Evolutionary conservation across 2,888 invertebrate species (phyloP).

Genomic region (Trichacis sp.): DNA sequence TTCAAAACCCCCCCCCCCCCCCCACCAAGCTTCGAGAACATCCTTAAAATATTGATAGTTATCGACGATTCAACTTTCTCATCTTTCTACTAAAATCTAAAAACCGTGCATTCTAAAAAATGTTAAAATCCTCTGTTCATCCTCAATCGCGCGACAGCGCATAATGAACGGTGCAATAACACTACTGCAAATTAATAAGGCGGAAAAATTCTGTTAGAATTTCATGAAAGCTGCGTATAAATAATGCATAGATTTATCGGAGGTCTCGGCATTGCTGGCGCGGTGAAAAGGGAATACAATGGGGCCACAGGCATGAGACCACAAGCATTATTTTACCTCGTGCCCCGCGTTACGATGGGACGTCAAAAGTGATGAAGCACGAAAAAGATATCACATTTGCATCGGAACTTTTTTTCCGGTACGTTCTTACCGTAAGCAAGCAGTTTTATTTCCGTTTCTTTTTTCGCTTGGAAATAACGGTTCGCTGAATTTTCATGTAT

Average conservation of each 20-base stretch:
- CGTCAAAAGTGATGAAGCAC: constrained; percentile 43
- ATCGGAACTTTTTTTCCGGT: constrained; percentile 22
- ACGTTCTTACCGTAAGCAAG: not conserved
- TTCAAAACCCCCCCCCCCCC: too few relatives aligned
- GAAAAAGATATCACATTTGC: constrained; percentile 44
- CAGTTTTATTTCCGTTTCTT: constrained; percentile 11
- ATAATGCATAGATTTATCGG: constrained; percentile 41
- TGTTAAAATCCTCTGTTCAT: too few relatives aligned
- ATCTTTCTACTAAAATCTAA: too few relatives aligned
- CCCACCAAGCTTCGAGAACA: too few relatives aligned
- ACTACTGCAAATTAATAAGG: constrained; percentile 38
- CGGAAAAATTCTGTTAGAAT: constrained; percentile 37
- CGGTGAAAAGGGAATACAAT: constrained; percentile 36
- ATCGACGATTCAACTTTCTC: too few relatives aligned
- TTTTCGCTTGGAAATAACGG: too few relatives aligned
- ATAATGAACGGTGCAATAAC: constrained; percentile 5
- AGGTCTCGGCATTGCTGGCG: constrained; percentile 36
- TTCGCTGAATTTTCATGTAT: too few relatives aligned
- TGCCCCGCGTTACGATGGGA: constrained; percentile 17
- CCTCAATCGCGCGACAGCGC: not conserved
- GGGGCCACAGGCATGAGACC: constrained; percentile 29
- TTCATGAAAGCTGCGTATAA: constrained; percentile 34
- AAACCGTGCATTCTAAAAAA: too few relatives aligned
- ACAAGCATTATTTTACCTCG: constrained; percentile 41
- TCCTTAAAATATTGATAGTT: too few relatives aligned